Base-by-base conservation (phyloP, 2,797 vertebrate species). In the Muscicapa comitata region DNA sequence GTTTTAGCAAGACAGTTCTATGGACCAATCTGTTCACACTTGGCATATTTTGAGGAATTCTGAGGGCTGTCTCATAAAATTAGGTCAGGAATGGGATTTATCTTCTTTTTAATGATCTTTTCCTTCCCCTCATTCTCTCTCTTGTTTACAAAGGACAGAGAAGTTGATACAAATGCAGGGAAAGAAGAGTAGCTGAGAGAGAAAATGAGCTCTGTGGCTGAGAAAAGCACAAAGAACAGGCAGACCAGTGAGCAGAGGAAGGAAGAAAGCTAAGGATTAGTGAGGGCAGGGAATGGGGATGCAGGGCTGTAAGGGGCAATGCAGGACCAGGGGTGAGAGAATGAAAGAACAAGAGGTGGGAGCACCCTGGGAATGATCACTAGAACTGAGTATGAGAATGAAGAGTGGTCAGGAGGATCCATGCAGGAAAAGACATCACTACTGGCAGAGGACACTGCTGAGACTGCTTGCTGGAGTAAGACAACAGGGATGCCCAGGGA, bases 291-390 rank as follows among this genome's bases (percentile, higher is more conserved):
- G 61, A 23, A n/a, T 38, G n/a, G n/a, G 21, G 31, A 78, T 68
- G 51, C 31, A 37, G 47, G 24, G 9, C 48, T 1, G 0, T 33
- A 25, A 65, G 4, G 18, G 16, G 20, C 18, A 47, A 7, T 53
- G 28, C 18, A 53, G 54, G 42, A 37, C 17, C 8, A 7, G 26
- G 5, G 11, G 3, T 0, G 53, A 28, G 24, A 45, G 25, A 45
- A 68, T 3, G 42, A 48, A 72, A 25, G 21, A 83, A 68, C n/a
- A 73, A 18, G 53, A 51, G 28, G 16, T 20, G 25, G n/a, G 23
- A 75, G 68, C 1, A 4, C 11, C 26, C 8, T 21, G 10, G 37
- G 12, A 93, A 51, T 0, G 2, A 58, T 28, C 4, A 38, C 29
- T 15, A 12, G 28, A 85, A 73, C 17, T 13, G 48, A 50, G 9